phyloP scores from a whole-genome alignment of 2,113 vertebrate genomes.

The Antennarius striatus region DNA sequence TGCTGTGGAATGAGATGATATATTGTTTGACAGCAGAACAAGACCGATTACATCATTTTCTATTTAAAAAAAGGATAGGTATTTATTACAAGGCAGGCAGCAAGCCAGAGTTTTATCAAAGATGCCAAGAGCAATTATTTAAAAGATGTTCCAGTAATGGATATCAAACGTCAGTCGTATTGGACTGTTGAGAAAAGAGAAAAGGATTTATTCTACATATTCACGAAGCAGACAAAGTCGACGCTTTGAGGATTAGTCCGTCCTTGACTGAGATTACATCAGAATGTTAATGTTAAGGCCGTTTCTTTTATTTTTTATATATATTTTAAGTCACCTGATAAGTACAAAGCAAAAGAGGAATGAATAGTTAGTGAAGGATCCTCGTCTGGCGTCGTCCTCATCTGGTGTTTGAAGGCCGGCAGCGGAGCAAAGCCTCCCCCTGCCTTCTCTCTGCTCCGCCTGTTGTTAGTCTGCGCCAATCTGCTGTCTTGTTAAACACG shows the following conservation, averaged over 20 bases:
- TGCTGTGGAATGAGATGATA: constrained; percentile 16
- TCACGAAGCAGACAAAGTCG: constrained; percentile 16
- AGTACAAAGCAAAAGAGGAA: background rate
- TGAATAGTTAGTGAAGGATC: constrained; percentile 19
- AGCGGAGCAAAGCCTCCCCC: constrained; percentile 19
- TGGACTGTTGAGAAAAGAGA: constrained; percentile 19
- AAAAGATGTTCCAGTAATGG: background rate
- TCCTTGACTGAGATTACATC: constrained; percentile 9
- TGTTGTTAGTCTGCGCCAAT: constrained; percentile 52
- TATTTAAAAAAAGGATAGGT: constrained; percentile 17
- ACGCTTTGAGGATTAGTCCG: constrained; percentile 6
- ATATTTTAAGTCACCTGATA: too few relatives aligned
- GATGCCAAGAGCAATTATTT: constrained; percentile 36
- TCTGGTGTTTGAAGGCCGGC: constrained; percentile 16
- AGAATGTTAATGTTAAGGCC: constrained; percentile 13
- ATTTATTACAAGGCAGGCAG: constrained; percentile 21
- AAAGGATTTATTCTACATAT: background rate
- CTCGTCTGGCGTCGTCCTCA: constrained; percentile 3
- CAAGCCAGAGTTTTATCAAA: constrained; percentile 12
- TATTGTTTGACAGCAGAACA: constrained; percentile 26
- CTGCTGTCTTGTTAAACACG: constrained; percentile 63
- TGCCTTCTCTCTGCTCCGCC: constrained; percentile 31
- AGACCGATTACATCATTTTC: constrained; percentile 15
- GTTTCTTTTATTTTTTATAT: background rate
- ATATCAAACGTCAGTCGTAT: constrained; percentile 18